Evolutionary conservation across 1,140 invertebrate species (phyloP), one percentile per base, ranked within the genome.

Genomic region (Halesus radiatus): DNA sequence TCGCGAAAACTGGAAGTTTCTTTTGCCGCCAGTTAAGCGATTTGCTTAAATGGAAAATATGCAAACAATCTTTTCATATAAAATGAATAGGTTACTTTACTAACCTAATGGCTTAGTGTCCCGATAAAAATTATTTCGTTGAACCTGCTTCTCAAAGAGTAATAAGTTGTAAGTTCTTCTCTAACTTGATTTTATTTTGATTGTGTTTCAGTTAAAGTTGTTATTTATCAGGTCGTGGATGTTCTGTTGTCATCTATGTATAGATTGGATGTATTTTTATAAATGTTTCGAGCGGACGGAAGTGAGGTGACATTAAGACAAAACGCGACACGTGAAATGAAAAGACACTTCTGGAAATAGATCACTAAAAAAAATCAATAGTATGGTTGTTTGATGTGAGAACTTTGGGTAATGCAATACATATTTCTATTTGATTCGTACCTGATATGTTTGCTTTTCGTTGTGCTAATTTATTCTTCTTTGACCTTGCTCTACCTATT

Each of bases 271-370:
- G 8, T 45, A 45, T 45, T 45, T 45, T 45, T 45, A 56, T 56
- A 56, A 7, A 7, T 7, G n/a, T 56, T 56, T 56, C 54, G 16
- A 56, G n/a, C 22, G 62, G 32, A 70, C 66, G 66, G 66, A 70
- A 70, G 66, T 45, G 37, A 45, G 37, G 37, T 70, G 66, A 50
- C 66, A 50, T 70, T 70, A 70, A 70, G 66, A 70, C 62, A 70
- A 29, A 64, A 50, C 66, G 37, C 37, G 37, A 45, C 66, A 70
- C 16, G 32, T 50, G 66, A 70, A 70, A 50, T 50, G 32, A 70
- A 37, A 50, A 50, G 37, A 45, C 15, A 70, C 16, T 20, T 70
- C 66, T 70, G 32, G 37, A 70, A 70, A 70, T 70, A 70, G 66
- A 70, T 50, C 32, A 37, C 1, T 15, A 8, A 66, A 32, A 32